These are phyloP conservation scores for Xyrauchen texanus DNA, from an alignment of 2,113 vertebrate species.

Conservation along the genomic window DNA sequence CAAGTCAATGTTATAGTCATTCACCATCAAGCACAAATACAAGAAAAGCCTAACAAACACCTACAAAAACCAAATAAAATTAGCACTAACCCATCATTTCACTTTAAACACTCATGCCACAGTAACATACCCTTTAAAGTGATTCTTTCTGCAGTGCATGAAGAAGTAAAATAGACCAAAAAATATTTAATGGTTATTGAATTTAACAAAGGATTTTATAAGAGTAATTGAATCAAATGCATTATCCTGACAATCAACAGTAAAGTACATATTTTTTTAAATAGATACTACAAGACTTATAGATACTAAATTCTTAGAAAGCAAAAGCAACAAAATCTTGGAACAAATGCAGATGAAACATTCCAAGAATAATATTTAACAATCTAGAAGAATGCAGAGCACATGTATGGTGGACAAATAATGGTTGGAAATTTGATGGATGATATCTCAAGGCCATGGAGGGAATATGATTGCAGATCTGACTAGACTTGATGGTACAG, in stretches of 20 bases:
- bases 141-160: conserved; percentile 72
- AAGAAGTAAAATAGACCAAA: conserved; percentile 34
- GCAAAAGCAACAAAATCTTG: neutral
- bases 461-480: conserved; percentile 52
- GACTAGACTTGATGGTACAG: conserved; percentile 52
- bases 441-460: conserved; percentile 44
- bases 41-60: neutral
- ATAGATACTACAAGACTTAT: neutral
- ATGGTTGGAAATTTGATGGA: conserved; percentile 31
- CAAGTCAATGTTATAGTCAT: neutral
- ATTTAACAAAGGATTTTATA: neutral
- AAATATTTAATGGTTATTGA: conserved; percentile 30
- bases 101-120: neutral
- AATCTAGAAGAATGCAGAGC: conserved; percentile 18
- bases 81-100: neutral
- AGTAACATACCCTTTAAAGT: conserved; percentile 70
- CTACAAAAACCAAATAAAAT: neutral
- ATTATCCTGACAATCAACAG: neutral
- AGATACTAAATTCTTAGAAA: too few relatives aligned
- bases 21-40: neutral
- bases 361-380: neutral
- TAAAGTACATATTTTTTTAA: neutral
- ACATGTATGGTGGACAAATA: conserved; percentile 39
- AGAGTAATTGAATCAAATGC: neutral
- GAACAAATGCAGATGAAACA: neutral